phyloP scores from a whole-genome alignment of 2,888 invertebrate genomes.

The Synanthedon vespiformis region DNA sequence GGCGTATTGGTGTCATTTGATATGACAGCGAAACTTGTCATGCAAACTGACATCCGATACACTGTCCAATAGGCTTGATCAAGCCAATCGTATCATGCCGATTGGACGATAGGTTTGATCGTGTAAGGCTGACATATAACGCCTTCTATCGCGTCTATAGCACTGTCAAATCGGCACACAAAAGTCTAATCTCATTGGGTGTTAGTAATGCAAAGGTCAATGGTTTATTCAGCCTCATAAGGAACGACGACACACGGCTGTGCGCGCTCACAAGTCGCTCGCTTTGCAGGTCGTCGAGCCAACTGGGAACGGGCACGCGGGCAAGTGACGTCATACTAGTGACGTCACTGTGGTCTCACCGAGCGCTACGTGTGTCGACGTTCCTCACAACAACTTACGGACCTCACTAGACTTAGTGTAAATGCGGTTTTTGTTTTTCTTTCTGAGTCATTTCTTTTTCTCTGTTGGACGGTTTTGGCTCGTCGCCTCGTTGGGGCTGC shows the following conservation, averaged over 20 bases:
- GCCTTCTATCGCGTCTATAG: too few species aligned
- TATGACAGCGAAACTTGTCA: too few species aligned
- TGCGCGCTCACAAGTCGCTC: conserved; percentile 46
- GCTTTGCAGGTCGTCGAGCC: conserved; percentile 59
- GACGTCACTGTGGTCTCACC: conserved; percentile 12
- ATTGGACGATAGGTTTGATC: too few species aligned
- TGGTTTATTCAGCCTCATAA: conserved; percentile 36
- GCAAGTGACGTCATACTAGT: conserved; percentile 34
- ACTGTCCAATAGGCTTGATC: too few species aligned
- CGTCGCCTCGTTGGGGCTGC: not conserved
- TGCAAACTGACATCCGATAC: too few species aligned
- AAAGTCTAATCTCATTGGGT: conserved; percentile 4
- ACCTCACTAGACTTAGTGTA: conserved; percentile 65
- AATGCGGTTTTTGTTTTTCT: conserved; percentile 21
- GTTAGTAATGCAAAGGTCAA: too few species aligned
- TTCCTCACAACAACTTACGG: conserved; percentile 61
- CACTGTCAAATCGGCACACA: too few species aligned
- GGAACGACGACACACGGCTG: conserved; percentile 69
- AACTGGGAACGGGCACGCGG: conserved; percentile 52
- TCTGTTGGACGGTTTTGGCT: conserved; percentile 1
- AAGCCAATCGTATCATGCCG: too few species aligned
- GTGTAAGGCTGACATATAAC: too few species aligned
- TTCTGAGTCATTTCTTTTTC: conserved; percentile 11
- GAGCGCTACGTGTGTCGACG: conserved; percentile 64
- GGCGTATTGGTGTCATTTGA: too few species aligned